Percentiles rank a stretch among this genome's conserved stretches.
Evolutionary conservation across 1,140 invertebrate species (phyloP).

Genomic region (Rhyzopertha dominica): DNA sequence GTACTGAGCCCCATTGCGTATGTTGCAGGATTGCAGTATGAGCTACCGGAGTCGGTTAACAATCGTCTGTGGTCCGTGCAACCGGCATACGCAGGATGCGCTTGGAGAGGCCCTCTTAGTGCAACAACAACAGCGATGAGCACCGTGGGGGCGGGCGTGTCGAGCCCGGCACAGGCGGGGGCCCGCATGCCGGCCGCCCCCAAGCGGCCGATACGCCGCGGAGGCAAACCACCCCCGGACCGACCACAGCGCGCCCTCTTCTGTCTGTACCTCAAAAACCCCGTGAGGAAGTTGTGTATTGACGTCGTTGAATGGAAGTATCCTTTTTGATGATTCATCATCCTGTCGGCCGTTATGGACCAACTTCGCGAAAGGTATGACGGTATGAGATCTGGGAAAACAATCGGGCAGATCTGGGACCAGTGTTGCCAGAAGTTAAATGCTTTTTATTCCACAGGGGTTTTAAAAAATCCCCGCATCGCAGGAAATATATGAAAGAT

Average conservation of each 20-base stretch:
- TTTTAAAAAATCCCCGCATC: background rate
- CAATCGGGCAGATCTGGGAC: constrained; percentile 2
- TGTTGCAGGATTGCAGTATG: constrained; percentile 42
- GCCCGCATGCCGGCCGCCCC: constrained; percentile 52
- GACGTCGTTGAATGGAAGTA: constrained; percentile 99
- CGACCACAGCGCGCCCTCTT: constrained; percentile 86
- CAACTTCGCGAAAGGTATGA: too few species aligned
- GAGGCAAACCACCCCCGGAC: constrained; percentile 81
- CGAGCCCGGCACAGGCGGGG: constrained; percentile 43
- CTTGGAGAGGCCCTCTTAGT: constrained; percentile 32
- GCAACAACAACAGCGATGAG: constrained; percentile 43
- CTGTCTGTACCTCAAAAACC: constrained; percentile 91
- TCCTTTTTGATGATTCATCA: constrained; percentile 63
- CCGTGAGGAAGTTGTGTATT: constrained; percentile 91
- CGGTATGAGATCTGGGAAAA: constrained; percentile 14
- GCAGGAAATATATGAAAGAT: background rate
- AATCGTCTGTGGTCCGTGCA: constrained; percentile 37
- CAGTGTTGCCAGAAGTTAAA: background rate
- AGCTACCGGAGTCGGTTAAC: constrained; percentile 34
- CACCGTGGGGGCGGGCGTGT: constrained; percentile 44
- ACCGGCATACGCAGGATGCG: constrained; percentile 28
- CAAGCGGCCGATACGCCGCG: constrained; percentile 62
- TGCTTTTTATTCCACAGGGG: constrained; percentile 2
- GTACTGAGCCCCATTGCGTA: constrained; percentile 18
- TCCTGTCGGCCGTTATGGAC: too few species aligned